Evolutionary conservation across 2,113 vertebrate genomes (phyloP).

Genomic region (Colistium nudipinnis): DNA sequence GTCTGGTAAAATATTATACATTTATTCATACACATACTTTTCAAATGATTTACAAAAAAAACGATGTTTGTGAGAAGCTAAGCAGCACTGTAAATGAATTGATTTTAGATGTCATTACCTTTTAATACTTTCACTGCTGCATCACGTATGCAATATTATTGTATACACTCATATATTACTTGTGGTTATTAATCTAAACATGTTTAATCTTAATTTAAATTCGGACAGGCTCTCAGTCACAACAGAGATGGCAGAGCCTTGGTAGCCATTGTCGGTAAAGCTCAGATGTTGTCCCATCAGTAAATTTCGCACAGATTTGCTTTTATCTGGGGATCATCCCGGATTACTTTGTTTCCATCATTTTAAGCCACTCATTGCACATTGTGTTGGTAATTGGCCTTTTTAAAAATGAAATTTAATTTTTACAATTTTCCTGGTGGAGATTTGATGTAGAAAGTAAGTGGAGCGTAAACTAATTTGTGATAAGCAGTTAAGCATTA

Average conservation of each 20-base stretch:
- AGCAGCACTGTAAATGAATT: too few species aligned
- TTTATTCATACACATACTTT: too few species aligned
- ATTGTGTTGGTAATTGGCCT: slow-evolving; percentile 8
- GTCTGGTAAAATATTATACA: too few species aligned
- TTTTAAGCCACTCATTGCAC: slow-evolving; percentile 33
- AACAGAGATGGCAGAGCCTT: neutral
- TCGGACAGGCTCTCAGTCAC: neutral
- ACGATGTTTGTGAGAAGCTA: too few species aligned
- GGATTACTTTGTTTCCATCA: slow-evolving; percentile 22
- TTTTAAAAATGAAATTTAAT: neutral
- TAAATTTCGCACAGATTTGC: neutral
- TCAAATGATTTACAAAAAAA: too few species aligned
- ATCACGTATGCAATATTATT: too few species aligned
- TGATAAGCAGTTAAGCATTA: neutral
- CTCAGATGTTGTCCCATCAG: neutral
- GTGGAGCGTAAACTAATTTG: too few species aligned
- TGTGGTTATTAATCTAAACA: neutral
- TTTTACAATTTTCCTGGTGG: neutral
- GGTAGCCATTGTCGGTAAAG: too few species aligned
- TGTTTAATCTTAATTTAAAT: neutral
- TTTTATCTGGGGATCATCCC: slow-evolving; percentile 65
- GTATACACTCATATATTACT: neutral
- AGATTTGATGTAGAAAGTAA: neutral
- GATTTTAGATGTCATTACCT: neutral
- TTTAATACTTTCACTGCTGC: neutral